Evolutionary conservation across 2,888 invertebrate genomes (phyloP), one percentile per base, ranked within the genome.

Genomic region (Drosophila kokeensis): DNA sequence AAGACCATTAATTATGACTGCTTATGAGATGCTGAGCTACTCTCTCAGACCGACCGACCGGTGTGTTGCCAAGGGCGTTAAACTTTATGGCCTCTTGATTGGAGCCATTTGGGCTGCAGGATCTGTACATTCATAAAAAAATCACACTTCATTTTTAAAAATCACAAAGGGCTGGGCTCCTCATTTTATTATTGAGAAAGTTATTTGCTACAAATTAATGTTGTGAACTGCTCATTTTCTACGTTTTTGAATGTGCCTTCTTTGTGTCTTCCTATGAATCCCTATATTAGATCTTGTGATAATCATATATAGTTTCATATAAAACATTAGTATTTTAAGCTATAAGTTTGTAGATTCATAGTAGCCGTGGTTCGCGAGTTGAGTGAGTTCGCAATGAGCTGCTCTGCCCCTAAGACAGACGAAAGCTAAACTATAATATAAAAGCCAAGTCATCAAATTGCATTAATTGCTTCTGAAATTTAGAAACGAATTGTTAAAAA

Each of bases 41-140:
- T 24, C 45, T 73, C 49, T 5, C 8, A 15, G 21, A 49, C 42
- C 29, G 21, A 49, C 42, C 29, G 21, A 40, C 57, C 24, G 61
- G 10, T 45, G 15, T 45, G 36, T 65, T 63, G 69, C 76, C 85
- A 83, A 77, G 81, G 81, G 74, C 83, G 54, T 65, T 70, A 45
- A 74, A 58, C 67, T 63, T 73, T 64, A 53, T 64, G 57, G 50
- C 48, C 60, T 34, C 61, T 59, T 54, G 67, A 57, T 52, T 45
- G 65, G 66, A 70, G 67, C 52, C 81, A 69, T 67, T 63, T 77
- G 69, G 21, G 24, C 13, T 45, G 24, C 45, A 58, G 72, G 72
- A 73, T 57, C 62, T 38, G 32, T 21, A 45, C 45, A 21, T 21
- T 13, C 13, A 21, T 1, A 5, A 7, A 40, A 45, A 45, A 13